Evolutionary conservation across 2,888 invertebrate species (phyloP).

Genomic region (Yponomeuta cagnagella): DNA sequence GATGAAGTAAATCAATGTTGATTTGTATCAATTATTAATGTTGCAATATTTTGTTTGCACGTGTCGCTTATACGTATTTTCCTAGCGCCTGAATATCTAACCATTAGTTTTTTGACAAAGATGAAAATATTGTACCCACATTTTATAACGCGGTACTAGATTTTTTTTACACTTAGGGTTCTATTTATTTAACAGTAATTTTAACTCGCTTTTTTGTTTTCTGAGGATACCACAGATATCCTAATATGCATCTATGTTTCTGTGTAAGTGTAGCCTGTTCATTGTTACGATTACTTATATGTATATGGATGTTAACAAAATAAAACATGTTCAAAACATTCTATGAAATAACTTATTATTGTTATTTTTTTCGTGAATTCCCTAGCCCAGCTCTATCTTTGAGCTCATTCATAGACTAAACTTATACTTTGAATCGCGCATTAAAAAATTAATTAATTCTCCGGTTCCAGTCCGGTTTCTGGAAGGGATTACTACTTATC

Average conservation of each 20-base stretch:
- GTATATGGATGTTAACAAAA: constrained; percentile 16
- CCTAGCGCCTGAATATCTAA: background rate
- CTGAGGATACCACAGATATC: background rate
- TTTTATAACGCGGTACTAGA: background rate
- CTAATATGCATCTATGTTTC: constrained; percentile 32
- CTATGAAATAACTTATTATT: background rate
- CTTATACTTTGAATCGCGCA: too few species aligned
- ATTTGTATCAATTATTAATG: constrained; percentile 27
- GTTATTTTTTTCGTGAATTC: background rate
- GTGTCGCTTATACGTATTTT: constrained; percentile 5
- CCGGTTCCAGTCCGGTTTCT: too few species aligned
- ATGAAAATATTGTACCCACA: background rate
- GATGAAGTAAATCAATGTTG: constrained; percentile 16
- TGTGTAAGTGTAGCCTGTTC: constrained; percentile 25
- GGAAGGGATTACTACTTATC: too few species aligned
- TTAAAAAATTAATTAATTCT: too few species aligned
- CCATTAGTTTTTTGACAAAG: too few species aligned
- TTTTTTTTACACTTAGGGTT: background rate
- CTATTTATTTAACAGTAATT: background rate
- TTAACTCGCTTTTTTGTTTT: background rate
- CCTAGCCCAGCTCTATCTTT: too few species aligned
- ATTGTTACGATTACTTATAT: constrained; percentile 6
- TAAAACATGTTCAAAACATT: constrained; percentile 58
- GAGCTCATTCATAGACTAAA: too few species aligned
- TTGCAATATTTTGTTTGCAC: constrained; percentile 30